These are phyloP conservation scores for Brachionus asplanchnoidis DNA, from an alignment of 1,140 invertebrate genomes.

Conservation along the genomic window DNA sequence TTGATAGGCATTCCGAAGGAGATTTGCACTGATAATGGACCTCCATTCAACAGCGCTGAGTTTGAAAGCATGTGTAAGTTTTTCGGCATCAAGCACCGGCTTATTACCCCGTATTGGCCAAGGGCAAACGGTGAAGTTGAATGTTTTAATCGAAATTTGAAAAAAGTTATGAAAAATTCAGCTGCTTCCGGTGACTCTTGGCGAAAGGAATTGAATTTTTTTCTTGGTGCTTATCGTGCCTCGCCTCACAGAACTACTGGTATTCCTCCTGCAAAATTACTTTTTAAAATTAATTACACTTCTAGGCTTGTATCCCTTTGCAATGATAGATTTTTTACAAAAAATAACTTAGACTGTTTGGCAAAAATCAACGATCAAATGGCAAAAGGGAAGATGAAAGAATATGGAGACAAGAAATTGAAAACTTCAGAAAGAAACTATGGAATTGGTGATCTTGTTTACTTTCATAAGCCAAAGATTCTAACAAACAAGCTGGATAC, in stretches of 20 bases:
- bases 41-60: conserved; percentile 42
- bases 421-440: not conserved
- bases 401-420: not conserved
- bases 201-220: not conserved
- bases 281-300: not conserved
- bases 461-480: not conserved
- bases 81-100: conserved; percentile 41
- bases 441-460: not conserved
- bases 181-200: not conserved
- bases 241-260: not conserved
- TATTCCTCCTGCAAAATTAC: not conserved
- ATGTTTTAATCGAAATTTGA: conserved; percentile 39
- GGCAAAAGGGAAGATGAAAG: not conserved
- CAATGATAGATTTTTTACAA: not conserved
- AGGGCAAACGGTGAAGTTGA: conserved; percentile 44
- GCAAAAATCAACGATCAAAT: not conserved
- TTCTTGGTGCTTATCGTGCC: not conserved
- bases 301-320: not conserved
- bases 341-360: not conserved
- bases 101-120: conserved; percentile 43
- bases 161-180: conserved; percentile 41
- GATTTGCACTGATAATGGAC: conserved; percentile 45
- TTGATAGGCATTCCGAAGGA: conserved; percentile 42
- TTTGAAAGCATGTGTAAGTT: conserved; percentile 41
- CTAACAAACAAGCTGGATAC: not conserved